Base-by-base conservation (phyloP, 2,888 invertebrate species). In the Tenthredo livida region DNA sequence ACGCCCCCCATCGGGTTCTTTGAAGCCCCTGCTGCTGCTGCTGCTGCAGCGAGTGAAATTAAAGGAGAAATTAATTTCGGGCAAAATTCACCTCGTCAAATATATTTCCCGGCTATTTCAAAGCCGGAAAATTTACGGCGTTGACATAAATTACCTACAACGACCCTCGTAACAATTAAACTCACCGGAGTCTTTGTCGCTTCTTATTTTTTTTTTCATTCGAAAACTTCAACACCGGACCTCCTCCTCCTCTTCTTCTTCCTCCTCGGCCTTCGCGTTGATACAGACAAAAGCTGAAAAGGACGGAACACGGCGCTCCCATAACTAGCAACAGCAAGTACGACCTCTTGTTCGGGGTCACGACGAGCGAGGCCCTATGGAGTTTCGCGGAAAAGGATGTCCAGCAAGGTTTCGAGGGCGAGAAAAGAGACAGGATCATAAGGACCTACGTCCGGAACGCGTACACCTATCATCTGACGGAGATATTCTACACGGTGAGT, bases 361-460 rank as follows among this genome's bases (percentile, higher is more conserved):
- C 98, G 78, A 97, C 97, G 37, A 97, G 97, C 91, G 98, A 98
- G 92, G 98, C 98, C n/a, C 95, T 98, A 88, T 97, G 98, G 96
- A 96, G 97, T 92, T 97, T 99, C 92, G 96, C 97, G 29, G 97
- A 97, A 67, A 95, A 96, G 86, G 97, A 97, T 91, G 95, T 97
- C 80, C 96, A 97, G 90, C 96, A 96, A 90, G 98, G 98, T 47
- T 97, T 98, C 92, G 98, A 98, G 91, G 97, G 97, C 86, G 98
- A 98, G 89, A 95, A 97, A 87, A 94, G 98, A 85, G 98, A 98
- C 94, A 96, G 97, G 92, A 97, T 98, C 93, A 95, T 97, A 89
- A 95, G 98, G 92, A 98, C 98, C 54, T 97, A 98, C 93, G 98
- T 99, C 84, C 95, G 98, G 86, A 99, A 99, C 94, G 97, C 98